Evolutionary conservation across 2,113 vertebrate species (phyloP).

Genomic region (Tragelaphus strepsiceros): DNA sequence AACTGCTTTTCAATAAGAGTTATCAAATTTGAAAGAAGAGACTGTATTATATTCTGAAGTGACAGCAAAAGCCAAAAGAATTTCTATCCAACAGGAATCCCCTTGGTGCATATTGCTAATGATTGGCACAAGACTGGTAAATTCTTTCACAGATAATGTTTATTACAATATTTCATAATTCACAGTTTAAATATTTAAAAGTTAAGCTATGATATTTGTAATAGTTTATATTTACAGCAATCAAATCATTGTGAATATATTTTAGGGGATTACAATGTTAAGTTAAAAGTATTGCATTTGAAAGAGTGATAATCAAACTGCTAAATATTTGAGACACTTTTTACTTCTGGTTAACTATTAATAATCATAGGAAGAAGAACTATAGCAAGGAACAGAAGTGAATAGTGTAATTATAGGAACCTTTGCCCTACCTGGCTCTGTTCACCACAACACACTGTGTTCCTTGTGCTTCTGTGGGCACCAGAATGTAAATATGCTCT

Average conservation of each 20-base stretch:
- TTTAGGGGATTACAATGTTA: not conserved
- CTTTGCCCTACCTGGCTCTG: not conserved
- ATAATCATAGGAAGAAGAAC: not conserved
- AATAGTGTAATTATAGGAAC: not conserved
- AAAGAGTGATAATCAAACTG: not conserved
- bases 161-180: not conserved
- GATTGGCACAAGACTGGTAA: not conserved
- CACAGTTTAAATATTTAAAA: not conserved
- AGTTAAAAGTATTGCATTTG: not conserved
- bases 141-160: not conserved
- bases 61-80: not conserved
- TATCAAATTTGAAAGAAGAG: not conserved
- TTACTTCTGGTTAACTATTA: slow-evolving; percentile 11
- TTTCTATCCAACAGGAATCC: not conserved
- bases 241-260: not conserved
- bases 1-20: not conserved
- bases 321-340: not conserved
- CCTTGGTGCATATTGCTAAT: not conserved
- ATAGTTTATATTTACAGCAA: not conserved
- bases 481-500: not conserved
- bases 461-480: not conserved
- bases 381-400: not conserved
- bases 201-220: not conserved
- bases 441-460: not conserved
- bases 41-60: not conserved